A percentile compares a stretch with the other conserved stretches of the same genome.
Evolutionary conservation across 2,797 vertebrate genomes (phyloP).

Genomic region (Enteromius treurensis): DNA sequence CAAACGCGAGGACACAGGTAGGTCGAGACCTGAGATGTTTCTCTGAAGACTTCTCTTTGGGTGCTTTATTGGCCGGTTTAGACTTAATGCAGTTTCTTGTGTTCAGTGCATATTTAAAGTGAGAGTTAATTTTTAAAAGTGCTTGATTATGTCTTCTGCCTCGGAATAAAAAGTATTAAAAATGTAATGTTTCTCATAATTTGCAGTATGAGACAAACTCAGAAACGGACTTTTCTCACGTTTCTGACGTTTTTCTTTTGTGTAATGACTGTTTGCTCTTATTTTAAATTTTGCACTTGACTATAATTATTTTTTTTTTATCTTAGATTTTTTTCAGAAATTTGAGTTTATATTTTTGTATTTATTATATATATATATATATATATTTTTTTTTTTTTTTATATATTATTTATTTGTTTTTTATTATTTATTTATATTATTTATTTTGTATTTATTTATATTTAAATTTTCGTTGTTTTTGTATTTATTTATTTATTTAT

Average conservation of each 20-base stretch:
- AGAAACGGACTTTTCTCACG: too few relatives aligned
- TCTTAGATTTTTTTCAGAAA: too few relatives aligned
- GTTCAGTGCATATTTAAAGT: background rate
- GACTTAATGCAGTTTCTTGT: background rate
- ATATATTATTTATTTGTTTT: too few relatives aligned
- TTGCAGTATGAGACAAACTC: background rate
- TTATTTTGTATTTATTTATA: too few relatives aligned
- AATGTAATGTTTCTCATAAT: background rate
- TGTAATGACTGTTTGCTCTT: too few relatives aligned
- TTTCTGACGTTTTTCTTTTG: too few relatives aligned
- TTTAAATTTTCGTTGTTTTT: too few relatives aligned
- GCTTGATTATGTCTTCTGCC: background rate
- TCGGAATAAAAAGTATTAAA: background rate
- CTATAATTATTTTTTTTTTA: too few relatives aligned
- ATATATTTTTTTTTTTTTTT: background rate
- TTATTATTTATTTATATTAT: too few relatives aligned
- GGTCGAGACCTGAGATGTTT: conserved; percentile 5
- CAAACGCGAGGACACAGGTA: conserved; percentile 60
- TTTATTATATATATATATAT: too few relatives aligned
- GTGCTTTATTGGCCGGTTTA: background rate
- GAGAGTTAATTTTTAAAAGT: background rate
- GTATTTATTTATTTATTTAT: too few relatives aligned
- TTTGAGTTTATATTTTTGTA: too few relatives aligned
- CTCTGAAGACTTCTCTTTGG: background rate
- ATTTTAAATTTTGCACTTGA: background rate